Conservation (phyloP, 2,888 invertebrate genomes). For the Eristalis arbustorum region DNA sequence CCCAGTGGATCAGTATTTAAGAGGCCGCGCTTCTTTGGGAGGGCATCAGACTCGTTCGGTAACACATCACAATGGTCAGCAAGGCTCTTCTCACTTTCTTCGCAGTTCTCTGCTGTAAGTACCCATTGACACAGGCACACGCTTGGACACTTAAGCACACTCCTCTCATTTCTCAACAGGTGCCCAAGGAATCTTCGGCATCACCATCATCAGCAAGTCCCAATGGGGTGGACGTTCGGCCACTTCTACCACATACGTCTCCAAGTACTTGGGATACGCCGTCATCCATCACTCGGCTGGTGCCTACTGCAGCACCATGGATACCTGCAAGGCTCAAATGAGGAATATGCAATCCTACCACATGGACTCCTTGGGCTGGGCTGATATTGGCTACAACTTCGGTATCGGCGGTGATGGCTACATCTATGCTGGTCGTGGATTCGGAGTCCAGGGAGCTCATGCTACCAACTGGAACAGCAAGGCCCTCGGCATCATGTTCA, state of each 20-base stretch:
- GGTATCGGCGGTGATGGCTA: constrained; percentile 77
- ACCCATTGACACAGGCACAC: background rate
- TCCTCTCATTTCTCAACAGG: background rate
- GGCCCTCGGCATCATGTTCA: constrained; percentile 77
- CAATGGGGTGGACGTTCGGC: constrained; percentile 76
- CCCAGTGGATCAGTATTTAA: background rate
- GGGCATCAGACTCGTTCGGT: background rate
- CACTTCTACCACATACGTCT: constrained; percentile 71
- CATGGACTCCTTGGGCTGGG: constrained; percentile 75
- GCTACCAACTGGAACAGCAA: constrained; percentile 76
- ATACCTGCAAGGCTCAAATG: constrained; percentile 74
- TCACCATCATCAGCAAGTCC: constrained; percentile 74
- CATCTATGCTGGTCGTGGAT: constrained; percentile 78
- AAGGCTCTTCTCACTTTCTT: constrained; percentile 26
- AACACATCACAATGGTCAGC: constrained; percentile 12
- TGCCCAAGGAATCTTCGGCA: constrained; percentile 72
- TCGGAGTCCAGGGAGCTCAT: constrained; percentile 76
- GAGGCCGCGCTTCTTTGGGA: background rate
- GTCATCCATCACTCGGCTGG: constrained; percentile 75
- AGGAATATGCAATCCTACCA: constrained; percentile 76
- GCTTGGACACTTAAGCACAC: background rate
- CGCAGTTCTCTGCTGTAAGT: constrained; percentile 40
- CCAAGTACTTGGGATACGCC: constrained; percentile 73
- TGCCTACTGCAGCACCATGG: constrained; percentile 73
- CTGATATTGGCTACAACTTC: constrained; percentile 78